Evolutionary conservation across 1,140 invertebrate species (phyloP), one percentile per base, ranked within the genome.

Genomic region (Homalodisca vitripennis): DNA sequence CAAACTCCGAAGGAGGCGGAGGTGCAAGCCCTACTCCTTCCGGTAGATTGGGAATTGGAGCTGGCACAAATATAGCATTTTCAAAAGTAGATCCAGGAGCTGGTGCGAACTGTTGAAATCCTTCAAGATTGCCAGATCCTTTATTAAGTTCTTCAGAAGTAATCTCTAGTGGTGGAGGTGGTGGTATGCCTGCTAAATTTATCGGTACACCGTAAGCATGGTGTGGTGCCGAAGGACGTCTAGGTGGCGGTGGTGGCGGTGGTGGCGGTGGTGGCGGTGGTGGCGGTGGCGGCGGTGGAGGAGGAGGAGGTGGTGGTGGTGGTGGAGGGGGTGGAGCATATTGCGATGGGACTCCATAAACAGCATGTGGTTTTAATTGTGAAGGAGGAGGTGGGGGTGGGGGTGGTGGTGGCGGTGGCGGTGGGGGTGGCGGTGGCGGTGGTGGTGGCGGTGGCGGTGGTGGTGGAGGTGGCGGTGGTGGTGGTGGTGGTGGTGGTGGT

Each of bases 401-500:
- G 26, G 26, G 2, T 22, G 48, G 2, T 22, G 13, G 12, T 53
- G 48, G 48, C 20, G 48, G 48, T 22, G 13, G 13, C 20, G 48
- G 48, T 22, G 48, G 48, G 26, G 13, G 12, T 22, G 13, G 48
- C 20, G 13, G 12, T 22, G 26, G 48, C 20, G 26, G 48, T 6
- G 26, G 12, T 6, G 13, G 12, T 22, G 13, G 48, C 2, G 48
- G 48, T 22, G 2, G 13, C 20, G 13, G 48, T 22, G 13, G 48
- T 22, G 13, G 48, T 22, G 13, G 48, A 53, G 13, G n/a, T 14
- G n/a, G n/a, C n/a, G 46, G n/a, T 47, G 46, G n/a, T 47, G 46
- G n/a, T 47, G 46, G n/a, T 47, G 46, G n/a, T 47, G 46, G n/a
- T 47, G 46, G n/a, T 47, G 46, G n/a, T 47, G 46, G n/a, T 47